Evolutionary conservation across 2,113 vertebrate genomes (phyloP).

Genomic region (Clarias magur): DNA sequence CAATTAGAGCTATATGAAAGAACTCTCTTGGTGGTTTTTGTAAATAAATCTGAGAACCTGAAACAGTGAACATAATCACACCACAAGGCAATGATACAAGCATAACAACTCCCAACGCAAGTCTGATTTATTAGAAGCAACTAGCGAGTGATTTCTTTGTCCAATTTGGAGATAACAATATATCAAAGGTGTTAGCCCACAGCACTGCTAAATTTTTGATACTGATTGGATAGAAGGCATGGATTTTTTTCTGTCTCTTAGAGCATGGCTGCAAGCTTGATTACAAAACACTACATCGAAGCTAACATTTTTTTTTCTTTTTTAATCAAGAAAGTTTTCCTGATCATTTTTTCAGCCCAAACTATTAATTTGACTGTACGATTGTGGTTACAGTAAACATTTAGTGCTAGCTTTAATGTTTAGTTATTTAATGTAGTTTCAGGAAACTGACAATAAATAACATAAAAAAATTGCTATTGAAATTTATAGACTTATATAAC

Average conservation of each 20-base stretch:
- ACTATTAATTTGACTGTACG: background rate
- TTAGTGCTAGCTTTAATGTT: no score
- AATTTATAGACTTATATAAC: no score
- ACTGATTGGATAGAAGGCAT: background rate
- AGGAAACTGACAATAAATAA: no score
- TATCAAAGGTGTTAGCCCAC: background rate
- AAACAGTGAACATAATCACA: conserved; percentile 16
- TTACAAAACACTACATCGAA: background rate
- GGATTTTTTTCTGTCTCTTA: background rate
- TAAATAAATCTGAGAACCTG: conserved; percentile 16
- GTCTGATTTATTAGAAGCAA: conserved; percentile 35
- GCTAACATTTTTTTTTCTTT: background rate
- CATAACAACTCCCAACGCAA: conserved; percentile 19
- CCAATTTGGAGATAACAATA: conserved; percentile 6
- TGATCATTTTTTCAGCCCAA: background rate
- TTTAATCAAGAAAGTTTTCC: background rate
- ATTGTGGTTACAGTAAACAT: background rate
- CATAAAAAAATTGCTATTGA: no score
- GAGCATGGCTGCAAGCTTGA: background rate
- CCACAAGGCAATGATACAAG: background rate
- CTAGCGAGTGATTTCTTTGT: conserved; percentile 22
- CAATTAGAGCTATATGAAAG: background rate
- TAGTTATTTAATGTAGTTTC: no score
- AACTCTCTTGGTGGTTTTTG: conserved; percentile 19
- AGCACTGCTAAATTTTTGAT: background rate